phyloP scores from a whole-genome alignment of 2,797 vertebrate species.

The Phaenicophaeus curvirostris region DNA sequence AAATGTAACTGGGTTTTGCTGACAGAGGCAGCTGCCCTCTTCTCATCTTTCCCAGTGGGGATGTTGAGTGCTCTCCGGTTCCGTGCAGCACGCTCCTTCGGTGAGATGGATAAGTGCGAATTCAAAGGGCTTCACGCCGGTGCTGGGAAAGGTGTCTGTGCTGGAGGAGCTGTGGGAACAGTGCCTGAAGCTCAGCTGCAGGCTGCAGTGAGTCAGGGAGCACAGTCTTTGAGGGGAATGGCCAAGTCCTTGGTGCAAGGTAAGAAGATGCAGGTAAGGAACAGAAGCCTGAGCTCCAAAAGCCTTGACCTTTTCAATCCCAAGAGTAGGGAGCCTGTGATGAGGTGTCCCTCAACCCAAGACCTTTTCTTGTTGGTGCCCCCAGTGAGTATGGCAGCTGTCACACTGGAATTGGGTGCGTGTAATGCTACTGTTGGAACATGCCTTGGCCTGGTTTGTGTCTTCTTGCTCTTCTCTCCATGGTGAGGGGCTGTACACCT shows the following conservation, averaged over 20 bases:
- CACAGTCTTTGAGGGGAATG: accelerated
- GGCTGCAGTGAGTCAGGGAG: accelerated
- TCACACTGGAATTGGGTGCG: accelerated
- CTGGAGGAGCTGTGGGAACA: accelerated
- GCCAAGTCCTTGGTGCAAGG: accelerated
- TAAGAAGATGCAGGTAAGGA: background rate
- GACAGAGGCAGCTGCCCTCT: background rate
- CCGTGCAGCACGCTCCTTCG: accelerated
- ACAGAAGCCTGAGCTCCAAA: accelerated
- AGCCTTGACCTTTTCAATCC: background rate
- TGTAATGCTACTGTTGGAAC: background rate
- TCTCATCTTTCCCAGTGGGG: accelerated
- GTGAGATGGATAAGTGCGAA: background rate
- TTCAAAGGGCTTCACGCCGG: background rate
- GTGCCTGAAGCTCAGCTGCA: background rate
- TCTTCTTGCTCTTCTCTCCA: background rate
- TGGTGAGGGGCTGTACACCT: background rate
- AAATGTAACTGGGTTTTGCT: background rate
- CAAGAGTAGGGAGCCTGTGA: background rate
- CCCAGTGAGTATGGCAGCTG: background rate
- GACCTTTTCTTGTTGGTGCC: background rate
- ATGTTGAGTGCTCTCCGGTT: accelerated
- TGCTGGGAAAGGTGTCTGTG: accelerated
- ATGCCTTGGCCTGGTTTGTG: background rate
- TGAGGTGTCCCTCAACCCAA: background rate